These are phyloP conservation scores for Nomada ferruginata DNA, from an alignment of 2,888 invertebrate genomes.

Conservation along the genomic window DNA sequence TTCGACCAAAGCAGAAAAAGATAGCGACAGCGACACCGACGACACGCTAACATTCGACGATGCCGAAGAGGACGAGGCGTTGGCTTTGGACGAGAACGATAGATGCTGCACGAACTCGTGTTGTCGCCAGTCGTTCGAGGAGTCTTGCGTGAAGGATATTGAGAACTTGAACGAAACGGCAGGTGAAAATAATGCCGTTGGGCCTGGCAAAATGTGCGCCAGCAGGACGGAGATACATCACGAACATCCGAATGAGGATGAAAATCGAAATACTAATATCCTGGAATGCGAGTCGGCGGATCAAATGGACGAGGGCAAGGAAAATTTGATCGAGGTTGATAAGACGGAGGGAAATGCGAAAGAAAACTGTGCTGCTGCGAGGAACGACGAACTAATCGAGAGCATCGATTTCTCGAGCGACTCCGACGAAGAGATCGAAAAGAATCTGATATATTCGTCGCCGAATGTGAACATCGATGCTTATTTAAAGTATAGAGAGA, in stretches of 20 bases:
- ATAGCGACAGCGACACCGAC: conserved; percentile 51
- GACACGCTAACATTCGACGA: conserved; percentile 51
- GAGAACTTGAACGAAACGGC: neutral
- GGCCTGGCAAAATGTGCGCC: neutral
- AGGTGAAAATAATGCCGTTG: neutral
- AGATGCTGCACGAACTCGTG: conserved; percentile 11
- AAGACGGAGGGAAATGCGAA: neutral
- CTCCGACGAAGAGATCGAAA: conserved; percentile 23
- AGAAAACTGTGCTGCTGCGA: neutral
- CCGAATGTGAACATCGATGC: conserved; percentile 14
- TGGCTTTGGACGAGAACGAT: conserved; percentile 9
- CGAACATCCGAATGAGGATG: neutral
- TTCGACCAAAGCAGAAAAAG: conserved; percentile 60
- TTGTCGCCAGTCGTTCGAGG: neutral
- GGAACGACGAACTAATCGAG: neutral
- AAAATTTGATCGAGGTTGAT: neutral
- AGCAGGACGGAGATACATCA: neutral
- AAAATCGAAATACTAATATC: neutral
- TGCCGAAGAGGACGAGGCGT: conserved; percentile 26
- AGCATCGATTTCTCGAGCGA: conserved; percentile 31
- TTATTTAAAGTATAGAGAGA: conserved; percentile 35
- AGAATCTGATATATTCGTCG: conserved; percentile 29
- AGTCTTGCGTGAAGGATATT: neutral
- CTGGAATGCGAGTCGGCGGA: too few relatives aligned
- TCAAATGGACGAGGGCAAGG: too few relatives aligned